Conservation (phyloP, 1,140 invertebrate species). For the Ptiloglossa arizonensis region DNA sequence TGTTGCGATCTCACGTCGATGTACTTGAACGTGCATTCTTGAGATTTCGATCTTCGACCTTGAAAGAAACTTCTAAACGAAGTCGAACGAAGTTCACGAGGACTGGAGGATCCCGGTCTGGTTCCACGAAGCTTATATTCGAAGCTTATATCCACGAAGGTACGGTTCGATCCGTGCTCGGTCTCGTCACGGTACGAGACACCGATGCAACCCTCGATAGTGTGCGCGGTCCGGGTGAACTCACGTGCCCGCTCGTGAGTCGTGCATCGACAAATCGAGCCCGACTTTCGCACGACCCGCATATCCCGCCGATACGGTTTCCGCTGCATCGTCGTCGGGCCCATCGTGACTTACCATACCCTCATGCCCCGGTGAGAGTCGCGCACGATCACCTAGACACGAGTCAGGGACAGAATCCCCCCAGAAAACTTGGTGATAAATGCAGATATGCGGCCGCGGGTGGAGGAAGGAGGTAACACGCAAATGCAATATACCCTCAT, state of each 20-base stretch:
- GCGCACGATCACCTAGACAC: constrained; percentile 48
- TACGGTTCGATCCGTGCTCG: not conserved
- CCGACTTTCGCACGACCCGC: constrained; percentile 64
- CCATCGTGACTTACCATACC: constrained; percentile 61
- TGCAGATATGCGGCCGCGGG: constrained; percentile 56
- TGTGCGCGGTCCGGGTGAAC: not conserved
- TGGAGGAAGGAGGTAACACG: constrained; percentile 53
- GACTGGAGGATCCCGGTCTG: no score
- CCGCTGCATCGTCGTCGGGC: constrained; percentile 26
- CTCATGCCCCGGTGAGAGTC: constrained; percentile 30
- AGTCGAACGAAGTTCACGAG: no score
- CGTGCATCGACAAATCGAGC: constrained; percentile 65
- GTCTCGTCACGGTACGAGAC: not conserved
- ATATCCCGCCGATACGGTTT: constrained; percentile 41
- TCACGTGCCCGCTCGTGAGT: constrained; percentile 48
- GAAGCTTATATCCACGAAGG: no score
- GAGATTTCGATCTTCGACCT: no score
- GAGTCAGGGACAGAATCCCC: constrained; percentile 32
- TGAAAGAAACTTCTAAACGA: no score
- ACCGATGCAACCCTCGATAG: constrained; percentile 13
- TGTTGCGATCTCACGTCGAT: no score
- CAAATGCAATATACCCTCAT: constrained; percentile 64
- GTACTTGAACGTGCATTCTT: no score
- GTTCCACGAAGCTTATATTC: no score
- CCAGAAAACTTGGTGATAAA: constrained; percentile 65